These are phyloP conservation scores for Microcebus lehilahytsara DNA, from an alignment of 2,113 vertebrate species.

Conservation along the genomic window DNA sequence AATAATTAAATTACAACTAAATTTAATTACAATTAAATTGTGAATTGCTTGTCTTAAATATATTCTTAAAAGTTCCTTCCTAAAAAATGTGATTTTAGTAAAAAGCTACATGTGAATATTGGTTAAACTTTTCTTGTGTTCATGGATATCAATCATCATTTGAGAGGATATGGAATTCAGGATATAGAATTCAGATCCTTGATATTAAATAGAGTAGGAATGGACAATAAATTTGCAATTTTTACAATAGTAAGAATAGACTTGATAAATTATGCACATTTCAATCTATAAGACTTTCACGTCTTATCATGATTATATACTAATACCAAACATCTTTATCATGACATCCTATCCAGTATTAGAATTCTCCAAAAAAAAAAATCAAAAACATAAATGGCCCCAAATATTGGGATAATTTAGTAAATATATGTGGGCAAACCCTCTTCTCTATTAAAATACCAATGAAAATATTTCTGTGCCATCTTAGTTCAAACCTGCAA, in stretches of 20 bases:
- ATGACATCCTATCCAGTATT: neutral
- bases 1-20: neutral
- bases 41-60: neutral
- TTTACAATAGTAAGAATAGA: neutral
- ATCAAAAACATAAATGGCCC: neutral
- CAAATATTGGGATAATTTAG: neutral
- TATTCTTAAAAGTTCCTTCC: constrained; percentile 22
- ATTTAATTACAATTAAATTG: no score
- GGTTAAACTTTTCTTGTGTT: neutral
- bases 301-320: neutral
- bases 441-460: neutral
- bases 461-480: neutral
- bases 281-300: neutral
- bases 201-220: neutral
- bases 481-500: neutral
- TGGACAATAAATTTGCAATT: neutral
- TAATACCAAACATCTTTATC: neutral
- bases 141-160: neutral
- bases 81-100: neutral
- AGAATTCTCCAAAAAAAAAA: neutral
- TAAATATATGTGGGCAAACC: neutral
- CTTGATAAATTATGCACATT: neutral
- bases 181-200: neutral
- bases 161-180: neutral
- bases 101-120: neutral